Evolutionary conservation across 2,113 vertebrate species (phyloP), one percentile per base, ranked within the genome.

Genomic region (Archocentrus centrarchus): DNA sequence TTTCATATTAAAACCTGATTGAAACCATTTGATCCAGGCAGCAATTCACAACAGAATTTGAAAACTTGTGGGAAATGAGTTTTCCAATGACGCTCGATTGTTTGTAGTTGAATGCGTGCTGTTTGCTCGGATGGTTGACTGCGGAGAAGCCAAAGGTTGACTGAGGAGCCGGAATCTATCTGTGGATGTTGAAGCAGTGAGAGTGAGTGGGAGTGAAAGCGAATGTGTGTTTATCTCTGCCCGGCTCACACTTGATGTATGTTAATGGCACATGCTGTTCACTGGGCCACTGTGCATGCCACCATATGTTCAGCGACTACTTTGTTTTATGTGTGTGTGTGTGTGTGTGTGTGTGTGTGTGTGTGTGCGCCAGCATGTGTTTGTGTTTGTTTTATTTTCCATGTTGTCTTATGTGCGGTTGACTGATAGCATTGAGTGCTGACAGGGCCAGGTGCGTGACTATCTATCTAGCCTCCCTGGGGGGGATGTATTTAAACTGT

Each of bases 391-490:
- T 92, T 93, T 85, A 75, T 88, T 93, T 94, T 92, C 93, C 92
- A 59, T 82, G 89, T 85, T 77, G 89, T 80, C 85, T 87, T 84
- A 90, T 61, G 80, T 91, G 93, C 11, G 64, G 64, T 82, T 82
- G 79, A 91, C 93, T 95, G 96, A 96, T 95, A 95, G 93, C 89
- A 85, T 90, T 87, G 84, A 92, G 81, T 59, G 82, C 84, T 92
- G 91, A 91, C 76, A 79, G 88, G 63, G 76, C 93, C 94, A 95
- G 93, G 92, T 94, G 93, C 79, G 53, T 91, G 90, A 93, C 92
- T 94, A 95, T 95, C 94, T 90, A 18, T 60, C 59, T 39, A 55
- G 30, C 61, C 80, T 86, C 85, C 80, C 76, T 17, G 18, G 60
- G 82, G 82, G 82, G 44, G 66, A 30, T 70, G 41, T 20, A 50